Conservation (phyloP, 2,888 invertebrate genomes). For the Drosophila mettleri region DNA sequence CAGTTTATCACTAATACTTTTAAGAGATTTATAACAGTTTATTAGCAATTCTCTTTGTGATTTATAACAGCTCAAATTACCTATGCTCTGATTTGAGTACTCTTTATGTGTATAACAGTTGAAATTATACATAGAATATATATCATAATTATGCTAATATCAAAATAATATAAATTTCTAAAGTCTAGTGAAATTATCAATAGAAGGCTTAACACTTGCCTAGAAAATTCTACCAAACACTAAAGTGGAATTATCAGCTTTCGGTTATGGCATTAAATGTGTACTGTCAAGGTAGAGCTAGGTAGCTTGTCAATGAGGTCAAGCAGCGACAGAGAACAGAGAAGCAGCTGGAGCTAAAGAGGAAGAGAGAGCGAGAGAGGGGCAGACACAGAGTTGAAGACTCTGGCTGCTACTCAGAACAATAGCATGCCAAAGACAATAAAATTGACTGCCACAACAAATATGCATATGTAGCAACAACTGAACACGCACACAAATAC, state of each 20-base stretch:
- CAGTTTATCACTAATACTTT: background rate
- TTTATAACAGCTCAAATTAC: background rate
- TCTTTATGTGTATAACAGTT: background rate
- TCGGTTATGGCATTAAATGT: constrained; percentile 24
- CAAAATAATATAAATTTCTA: too few relatives aligned
- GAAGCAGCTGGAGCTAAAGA: background rate
- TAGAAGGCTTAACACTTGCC: background rate
- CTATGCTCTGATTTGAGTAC: too few relatives aligned
- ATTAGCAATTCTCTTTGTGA: background rate
- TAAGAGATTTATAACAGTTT: constrained; percentile 2
- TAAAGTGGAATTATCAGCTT: constrained; percentile 14
- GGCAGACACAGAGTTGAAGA: background rate
- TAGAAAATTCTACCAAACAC: background rate
- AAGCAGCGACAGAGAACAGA: background rate
- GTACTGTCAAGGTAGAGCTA: background rate
- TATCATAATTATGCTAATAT: background rate
- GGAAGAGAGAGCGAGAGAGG: background rate
- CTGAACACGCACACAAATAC: constrained; percentile 36
- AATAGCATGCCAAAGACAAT: constrained; percentile 63
- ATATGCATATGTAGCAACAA: constrained; percentile 44
- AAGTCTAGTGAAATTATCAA: background rate
- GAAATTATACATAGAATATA: background rate
- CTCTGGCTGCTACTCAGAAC: constrained; percentile 37
- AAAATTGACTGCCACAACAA: constrained; percentile 63
- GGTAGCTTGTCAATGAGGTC: constrained; percentile 2